phyloP scores from a whole-genome alignment of 2,888 invertebrate species.

The Stenodema calcarata region DNA sequence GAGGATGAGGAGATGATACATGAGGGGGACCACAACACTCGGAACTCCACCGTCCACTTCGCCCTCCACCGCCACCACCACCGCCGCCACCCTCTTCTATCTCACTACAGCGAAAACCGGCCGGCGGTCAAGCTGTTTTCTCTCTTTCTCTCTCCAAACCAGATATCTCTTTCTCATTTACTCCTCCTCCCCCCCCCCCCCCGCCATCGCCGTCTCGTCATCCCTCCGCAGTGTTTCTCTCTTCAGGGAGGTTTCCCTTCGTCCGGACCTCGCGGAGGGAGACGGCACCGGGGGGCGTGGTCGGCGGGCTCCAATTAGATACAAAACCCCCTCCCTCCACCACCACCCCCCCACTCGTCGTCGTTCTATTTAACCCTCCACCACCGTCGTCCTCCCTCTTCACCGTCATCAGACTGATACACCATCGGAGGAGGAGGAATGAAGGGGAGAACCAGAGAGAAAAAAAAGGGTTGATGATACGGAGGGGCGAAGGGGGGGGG shows the following conservation, averaged over 20 bases:
- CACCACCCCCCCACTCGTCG: too few species aligned
- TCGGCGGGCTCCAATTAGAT: constrained; percentile 35
- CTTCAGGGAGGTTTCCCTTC: not conserved
- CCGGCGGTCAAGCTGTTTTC: not conserved
- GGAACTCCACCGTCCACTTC: too few species aligned
- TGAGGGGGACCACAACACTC: not conserved
- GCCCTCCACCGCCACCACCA: too few species aligned
- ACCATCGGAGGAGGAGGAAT: not conserved
- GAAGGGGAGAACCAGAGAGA: not conserved
- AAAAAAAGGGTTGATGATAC: not conserved
- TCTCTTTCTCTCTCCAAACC: not conserved
- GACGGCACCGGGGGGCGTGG: constrained; percentile 38
- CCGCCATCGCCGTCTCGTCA: not conserved
- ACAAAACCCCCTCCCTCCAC: not conserved
- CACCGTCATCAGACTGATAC: not conserved
- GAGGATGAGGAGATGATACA: not conserved
- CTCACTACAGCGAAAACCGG: not conserved
- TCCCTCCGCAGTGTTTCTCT: not conserved
- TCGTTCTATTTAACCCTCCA: too few species aligned
- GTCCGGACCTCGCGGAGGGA: not conserved
- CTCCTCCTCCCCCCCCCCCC: not conserved
- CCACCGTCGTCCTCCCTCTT: not conserved
- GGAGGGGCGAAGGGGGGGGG: not conserved
- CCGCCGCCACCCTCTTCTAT: too few species aligned
- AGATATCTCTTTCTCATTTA: not conserved